These are phyloP conservation scores for Pelodytes ibericus DNA, from an alignment of 2,797 vertebrate species.

Conservation along the genomic window DNA sequence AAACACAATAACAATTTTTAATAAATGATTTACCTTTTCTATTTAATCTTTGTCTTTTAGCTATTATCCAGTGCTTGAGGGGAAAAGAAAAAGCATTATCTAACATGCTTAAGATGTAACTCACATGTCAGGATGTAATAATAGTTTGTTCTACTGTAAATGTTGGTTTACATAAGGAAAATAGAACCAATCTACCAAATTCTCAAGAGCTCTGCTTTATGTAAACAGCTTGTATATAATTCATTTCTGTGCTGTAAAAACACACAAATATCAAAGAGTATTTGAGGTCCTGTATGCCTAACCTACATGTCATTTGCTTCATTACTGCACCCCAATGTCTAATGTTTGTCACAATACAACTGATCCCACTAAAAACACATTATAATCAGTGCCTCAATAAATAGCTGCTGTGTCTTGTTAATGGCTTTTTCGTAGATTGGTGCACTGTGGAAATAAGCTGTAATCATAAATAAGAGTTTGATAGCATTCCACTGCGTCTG, in stretches of 20 bases:
- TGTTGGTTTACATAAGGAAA: too few species aligned
- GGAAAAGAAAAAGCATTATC: too few species aligned
- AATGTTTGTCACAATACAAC: conserved; percentile 19
- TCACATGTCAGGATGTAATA: too few species aligned
- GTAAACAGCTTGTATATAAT: too few species aligned
- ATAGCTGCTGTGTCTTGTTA: conserved; percentile 11
- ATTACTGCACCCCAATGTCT: background rate
- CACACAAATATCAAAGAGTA: background rate
- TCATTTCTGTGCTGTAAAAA: background rate
- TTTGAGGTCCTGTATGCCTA: background rate
- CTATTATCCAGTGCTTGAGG: too few species aligned
- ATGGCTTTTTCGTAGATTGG: conserved; percentile 25
- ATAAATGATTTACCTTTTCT: too few species aligned
- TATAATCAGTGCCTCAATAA: conserved; percentile 22
- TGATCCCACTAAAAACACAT: conserved; percentile 30
- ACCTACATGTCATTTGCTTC: background rate
- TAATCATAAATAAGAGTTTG: conserved; percentile 39
- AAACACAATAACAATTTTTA: too few species aligned
- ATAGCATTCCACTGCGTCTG: conserved; percentile 12
- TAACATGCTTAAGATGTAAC: too few species aligned
- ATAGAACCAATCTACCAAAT: too few species aligned
- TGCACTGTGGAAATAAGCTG: conserved; percentile 11
- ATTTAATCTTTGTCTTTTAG: too few species aligned
- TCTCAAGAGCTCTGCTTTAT: too few species aligned
- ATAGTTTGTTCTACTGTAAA: too few species aligned